Conservation (phyloP, 2,888 invertebrate genomes). For the Cinara cedri region DNA sequence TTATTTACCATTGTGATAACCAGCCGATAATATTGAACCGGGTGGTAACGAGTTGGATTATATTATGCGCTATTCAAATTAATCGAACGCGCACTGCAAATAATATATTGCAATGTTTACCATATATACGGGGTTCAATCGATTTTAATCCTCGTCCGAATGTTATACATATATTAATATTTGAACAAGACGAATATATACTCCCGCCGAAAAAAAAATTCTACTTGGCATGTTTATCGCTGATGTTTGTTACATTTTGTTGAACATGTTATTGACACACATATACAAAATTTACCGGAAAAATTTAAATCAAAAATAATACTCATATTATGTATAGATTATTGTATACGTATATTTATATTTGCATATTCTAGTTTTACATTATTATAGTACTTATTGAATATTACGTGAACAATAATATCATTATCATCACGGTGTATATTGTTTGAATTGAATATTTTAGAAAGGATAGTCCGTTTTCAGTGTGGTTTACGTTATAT, state of each 20-base stretch:
- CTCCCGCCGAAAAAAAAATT: no score
- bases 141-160: not conserved
- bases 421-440: no score
- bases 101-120: not conserved
- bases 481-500: not conserved
- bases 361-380: no score
- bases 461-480: no score
- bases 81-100: constrained; percentile 2
- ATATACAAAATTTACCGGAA: no score
- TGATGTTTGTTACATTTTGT: not conserved
- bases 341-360: not conserved
- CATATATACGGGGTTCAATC: not conserved
- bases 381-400: no score
- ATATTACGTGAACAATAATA: no score
- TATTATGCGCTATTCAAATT: constrained; percentile 20
- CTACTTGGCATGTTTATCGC: not conserved
- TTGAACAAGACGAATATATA: not conserved
- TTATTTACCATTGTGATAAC: constrained; percentile 20
- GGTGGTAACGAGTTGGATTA: constrained; percentile 14
- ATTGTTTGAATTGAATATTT: no score
- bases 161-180: not conserved
- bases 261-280: no score
- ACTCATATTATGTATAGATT: no score
- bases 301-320: no score
- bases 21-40: not conserved